Conservation (phyloP, 1,140 invertebrate species). For the Drosophila azteca region DNA sequence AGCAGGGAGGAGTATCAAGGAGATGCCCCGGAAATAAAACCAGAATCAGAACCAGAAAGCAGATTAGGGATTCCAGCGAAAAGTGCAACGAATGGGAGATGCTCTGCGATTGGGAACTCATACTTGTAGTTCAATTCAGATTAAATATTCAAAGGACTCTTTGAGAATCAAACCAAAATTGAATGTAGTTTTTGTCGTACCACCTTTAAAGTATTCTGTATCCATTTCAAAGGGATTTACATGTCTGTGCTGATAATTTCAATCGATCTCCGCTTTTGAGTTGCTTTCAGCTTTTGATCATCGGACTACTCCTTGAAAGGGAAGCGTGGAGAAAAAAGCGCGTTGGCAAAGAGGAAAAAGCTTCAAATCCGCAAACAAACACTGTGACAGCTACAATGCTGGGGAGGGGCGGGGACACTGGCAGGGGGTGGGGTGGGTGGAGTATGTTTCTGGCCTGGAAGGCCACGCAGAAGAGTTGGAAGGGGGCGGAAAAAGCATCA, state of each 20-base stretch:
- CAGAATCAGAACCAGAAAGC: slow-evolving; percentile 36
- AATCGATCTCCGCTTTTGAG: neutral
- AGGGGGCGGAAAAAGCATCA: slow-evolving; percentile 38
- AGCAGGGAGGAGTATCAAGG: slow-evolving; percentile 10
- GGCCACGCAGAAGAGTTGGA: neutral
- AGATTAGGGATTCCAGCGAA: slow-evolving; percentile 10
- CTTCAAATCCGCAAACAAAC: slow-evolving; percentile 79
- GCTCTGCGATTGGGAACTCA: slow-evolving; percentile 19
- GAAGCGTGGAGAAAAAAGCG: slow-evolving; percentile 49
- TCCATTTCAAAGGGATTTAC: no score
- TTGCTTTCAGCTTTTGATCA: neutral
- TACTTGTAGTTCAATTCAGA: no score
- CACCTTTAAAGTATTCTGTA: no score
- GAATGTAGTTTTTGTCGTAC: no score
- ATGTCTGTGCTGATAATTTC: no score
- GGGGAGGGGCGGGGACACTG: slow-evolving; percentile 36
- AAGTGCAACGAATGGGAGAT: slow-evolving; percentile 44
- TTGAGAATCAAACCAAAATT: no score
- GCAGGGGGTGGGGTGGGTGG: slow-evolving; percentile 10
- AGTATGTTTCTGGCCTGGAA: neutral
- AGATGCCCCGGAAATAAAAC: slow-evolving; percentile 52
- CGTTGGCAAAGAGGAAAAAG: slow-evolving; percentile 70
- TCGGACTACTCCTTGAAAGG: neutral
- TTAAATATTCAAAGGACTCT: no score
- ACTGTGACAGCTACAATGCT: slow-evolving; percentile 75